Percentiles rank a stretch among this genome's conserved stretches.
Evolutionary conservation across 1,140 invertebrate genomes (phyloP).

Genomic region (Paraescarpia echinospica): DNA sequence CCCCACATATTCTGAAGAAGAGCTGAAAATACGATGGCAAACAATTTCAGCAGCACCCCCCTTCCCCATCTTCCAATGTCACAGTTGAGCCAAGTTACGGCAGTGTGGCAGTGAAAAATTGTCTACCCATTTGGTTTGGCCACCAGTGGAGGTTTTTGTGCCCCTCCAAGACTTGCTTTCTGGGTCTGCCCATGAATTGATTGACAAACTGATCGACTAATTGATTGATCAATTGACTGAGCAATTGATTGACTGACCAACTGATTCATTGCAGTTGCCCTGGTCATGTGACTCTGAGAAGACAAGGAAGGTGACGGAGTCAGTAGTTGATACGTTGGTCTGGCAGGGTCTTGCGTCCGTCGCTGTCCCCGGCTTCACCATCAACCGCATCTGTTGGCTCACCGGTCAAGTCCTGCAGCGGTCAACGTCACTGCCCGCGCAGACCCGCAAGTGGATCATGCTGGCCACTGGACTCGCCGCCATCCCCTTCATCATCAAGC

Average conservation of each 20-base stretch:
- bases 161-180: too few relatives aligned
- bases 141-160: too few relatives aligned
- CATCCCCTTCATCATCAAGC: constrained; percentile 90
- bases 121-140: too few relatives aligned
- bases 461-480: constrained; percentile 77
- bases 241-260: background rate
- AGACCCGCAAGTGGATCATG: constrained; percentile 68
- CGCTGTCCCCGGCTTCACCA: constrained; percentile 85
- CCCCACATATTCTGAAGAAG: too few relatives aligned
- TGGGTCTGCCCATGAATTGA: too few relatives aligned
- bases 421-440: constrained; percentile 58
- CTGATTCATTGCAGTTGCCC: constrained; percentile 38
- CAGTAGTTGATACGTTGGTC: constrained; percentile 78
- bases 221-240: background rate
- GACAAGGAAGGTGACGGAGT: constrained; percentile 48
- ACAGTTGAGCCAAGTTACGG: too few relatives aligned
- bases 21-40: too few relatives aligned
- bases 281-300: constrained; percentile 36
- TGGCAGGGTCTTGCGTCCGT: constrained; percentile 95
- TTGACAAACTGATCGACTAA: too few relatives aligned
- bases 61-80: too few relatives aligned
- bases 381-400: constrained; percentile 80
- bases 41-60: too few relatives aligned
- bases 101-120: too few relatives aligned
- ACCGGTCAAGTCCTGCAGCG: constrained; percentile 64